Evolutionary conservation across 1,140 invertebrate genomes (phyloP), one percentile per base, ranked within the genome.

Genomic region (Cheumatopsyche charites): DNA sequence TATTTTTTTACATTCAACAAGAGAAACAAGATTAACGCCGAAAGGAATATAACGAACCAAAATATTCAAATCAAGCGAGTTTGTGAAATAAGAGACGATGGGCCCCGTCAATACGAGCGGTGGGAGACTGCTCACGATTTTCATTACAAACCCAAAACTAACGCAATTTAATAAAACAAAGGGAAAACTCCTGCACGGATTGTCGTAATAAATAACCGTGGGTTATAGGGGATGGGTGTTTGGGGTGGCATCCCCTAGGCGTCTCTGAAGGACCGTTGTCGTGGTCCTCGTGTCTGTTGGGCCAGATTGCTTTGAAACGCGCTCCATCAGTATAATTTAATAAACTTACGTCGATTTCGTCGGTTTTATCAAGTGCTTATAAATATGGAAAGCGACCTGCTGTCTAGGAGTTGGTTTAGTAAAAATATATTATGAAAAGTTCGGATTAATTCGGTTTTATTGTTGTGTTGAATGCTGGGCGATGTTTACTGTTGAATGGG

Each of bases 151-250:
- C 68, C 62, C 67, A 42, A 65, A 62, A 67, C 68, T 67, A 43
- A 70, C 63, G 49, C 67, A 71, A 67, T 49, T 41, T 67, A 47
- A 74, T 71, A 71, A 71, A 71, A 74, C 73, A 74, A 74, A 70
- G 68, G 67, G 63, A 45, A 65, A 58, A 41, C 67, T 43, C 47
- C 67, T 49, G 67, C 67, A 45, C 25, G 61, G 49, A 70, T 70
- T 70, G 67, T 70, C 15, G 67, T 62, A 65, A 66, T 73, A 73
- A 73, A 73, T 73, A 65, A 73, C 67, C 25, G 19, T 23, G 66
- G 67, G 67, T 36, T 69, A 69, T 67, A 73, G 70, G 21, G 29
- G 29, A 13, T 23, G 66, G 52, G 67, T 41, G 62, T 55, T 66
- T 69, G 70, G 29, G 70, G 26, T n/a, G n/a, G 41, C 72, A 58